Percentiles rank a stretch among this genome's conserved stretches.
phyloP scores from a whole-genome alignment of 1,140 invertebrate species.

The Drosophila auraria region DNA sequence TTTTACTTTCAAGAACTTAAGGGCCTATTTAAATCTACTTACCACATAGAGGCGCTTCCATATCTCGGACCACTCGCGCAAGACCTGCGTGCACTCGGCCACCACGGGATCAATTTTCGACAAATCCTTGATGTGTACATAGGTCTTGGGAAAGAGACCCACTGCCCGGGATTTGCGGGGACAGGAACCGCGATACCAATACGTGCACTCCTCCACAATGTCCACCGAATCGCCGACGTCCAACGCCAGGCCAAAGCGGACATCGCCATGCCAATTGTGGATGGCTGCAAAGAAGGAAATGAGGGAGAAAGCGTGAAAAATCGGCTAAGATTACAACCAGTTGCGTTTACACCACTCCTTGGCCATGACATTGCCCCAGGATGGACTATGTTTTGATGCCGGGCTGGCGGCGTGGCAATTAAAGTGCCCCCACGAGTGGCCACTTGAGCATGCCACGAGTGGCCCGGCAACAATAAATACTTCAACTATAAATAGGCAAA shows the following conservation, averaged over 20 bases:
- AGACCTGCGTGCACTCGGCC: conserved; percentile 94
- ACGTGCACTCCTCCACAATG: conserved; percentile 94
- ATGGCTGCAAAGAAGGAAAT: conserved; percentile 88
- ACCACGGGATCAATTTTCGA: conserved; percentile 95
- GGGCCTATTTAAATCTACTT: conserved; percentile 46
- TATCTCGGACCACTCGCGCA: conserved; percentile 96
- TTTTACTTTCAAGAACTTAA: not conserved
- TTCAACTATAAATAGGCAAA: conserved; percentile 83
- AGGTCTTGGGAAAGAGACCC: conserved; percentile 93
- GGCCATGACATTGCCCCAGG: conserved; percentile 69
- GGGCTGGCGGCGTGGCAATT: conserved; percentile 58
- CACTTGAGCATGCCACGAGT: conserved; percentile 80
- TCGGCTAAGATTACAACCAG: conserved; percentile 56
- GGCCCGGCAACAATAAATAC: conserved; percentile 81
- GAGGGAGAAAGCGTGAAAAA: conserved; percentile 17
- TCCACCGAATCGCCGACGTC: conserved; percentile 96
- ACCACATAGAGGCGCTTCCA: conserved; percentile 97
- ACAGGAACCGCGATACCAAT: conserved; percentile 94
- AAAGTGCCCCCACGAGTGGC: conserved; percentile 71
- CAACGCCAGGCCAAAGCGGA: conserved; percentile 91
- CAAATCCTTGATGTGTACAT: conserved; percentile 90
- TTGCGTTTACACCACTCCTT: conserved; percentile 50
- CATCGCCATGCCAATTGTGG: conserved; percentile 95
- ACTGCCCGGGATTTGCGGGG: conserved; percentile 91
- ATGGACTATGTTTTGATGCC: conserved; percentile 26